Conservation (phyloP, 2,113 vertebrate species). For the Campylomormyrus tamandua region DNA sequence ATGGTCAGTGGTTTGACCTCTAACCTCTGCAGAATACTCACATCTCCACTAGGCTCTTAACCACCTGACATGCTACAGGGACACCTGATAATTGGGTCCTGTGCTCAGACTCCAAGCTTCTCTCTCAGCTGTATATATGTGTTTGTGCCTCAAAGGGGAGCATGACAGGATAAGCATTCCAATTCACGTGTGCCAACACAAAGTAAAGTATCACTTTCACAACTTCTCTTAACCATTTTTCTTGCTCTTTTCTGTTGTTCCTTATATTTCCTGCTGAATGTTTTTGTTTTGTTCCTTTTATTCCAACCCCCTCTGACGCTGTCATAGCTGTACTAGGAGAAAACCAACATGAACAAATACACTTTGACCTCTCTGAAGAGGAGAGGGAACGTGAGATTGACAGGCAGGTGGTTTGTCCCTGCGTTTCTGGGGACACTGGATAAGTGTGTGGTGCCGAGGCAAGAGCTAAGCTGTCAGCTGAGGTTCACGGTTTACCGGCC, state of each 20-base stretch:
- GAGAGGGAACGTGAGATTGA: not conserved
- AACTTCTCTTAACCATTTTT: not conserved
- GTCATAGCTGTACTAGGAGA: not conserved
- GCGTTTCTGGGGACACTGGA: not conserved
- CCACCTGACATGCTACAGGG: not conserved
- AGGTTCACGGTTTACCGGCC: not conserved
- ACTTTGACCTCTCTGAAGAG: not conserved
- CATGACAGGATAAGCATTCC: not conserved
- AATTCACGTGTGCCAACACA: not conserved
- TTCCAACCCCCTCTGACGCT: not conserved
- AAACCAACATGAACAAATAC: not conserved
- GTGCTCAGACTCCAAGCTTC: not conserved
- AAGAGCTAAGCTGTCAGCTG: not conserved
- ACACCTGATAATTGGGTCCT: not conserved
- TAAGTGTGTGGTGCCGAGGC: not conserved
- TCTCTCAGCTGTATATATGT: not conserved
- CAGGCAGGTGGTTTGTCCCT: not conserved
- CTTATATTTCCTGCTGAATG: not conserved
- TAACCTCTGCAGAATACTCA: not conserved
- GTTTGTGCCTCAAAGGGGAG: not conserved
- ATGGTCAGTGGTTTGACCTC: not conserved
- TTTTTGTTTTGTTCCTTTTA: not conserved
- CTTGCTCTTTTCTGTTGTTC: not conserved
- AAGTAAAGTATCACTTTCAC: not conserved
- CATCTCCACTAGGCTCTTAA: not conserved